Evolutionary conservation across 2,888 invertebrate genomes (phyloP), one percentile per base, ranked within the genome.

Genomic region (Liopterus haemorrhoidalis): DNA sequence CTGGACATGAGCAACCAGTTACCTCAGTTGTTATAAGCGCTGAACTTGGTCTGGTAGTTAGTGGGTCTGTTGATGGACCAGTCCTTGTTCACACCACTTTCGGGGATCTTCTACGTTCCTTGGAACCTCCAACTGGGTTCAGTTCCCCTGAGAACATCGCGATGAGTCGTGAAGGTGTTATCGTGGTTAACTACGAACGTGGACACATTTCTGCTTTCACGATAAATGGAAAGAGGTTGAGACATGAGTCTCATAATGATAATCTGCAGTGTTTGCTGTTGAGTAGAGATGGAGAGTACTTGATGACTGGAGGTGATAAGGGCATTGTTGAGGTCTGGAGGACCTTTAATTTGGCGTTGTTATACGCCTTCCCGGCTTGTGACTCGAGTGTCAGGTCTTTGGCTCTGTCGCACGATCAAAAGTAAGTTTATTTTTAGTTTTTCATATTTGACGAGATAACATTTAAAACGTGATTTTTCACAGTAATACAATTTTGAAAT

Each of bases 261-360:
- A 89, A 88, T 71, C 82, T 95, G 69, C 92, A 94, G 79, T 90
- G 91, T 72, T 78, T 92, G 77, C 77, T 88, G 61, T 72, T 97
- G 65, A 96, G 94, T 54, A 85, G 97, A 46, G 97, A 99, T 73
- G 99, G 99, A 54, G 97, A 99, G 74, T 99, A 97, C 72, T 76
- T 99, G 68, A 92, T 96, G 81, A 88, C 95, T 57, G 97, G 94
- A 52, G 96, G 96, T 11, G 94, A 93, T 66, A 88, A 86, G 63
- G 97, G 97, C 52, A 89, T 95, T 57, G 96, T 97, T 56, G 94
- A 96, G 73, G 94, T 99, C 52, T 95, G 96, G 94, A 80, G 97
- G 65, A 92, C 96, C 43, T 94, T 93, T 73, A 96, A 95, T 63
- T 80, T 99, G 58, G 91, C 94, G 57, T 82, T 95, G 57, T 81